These are phyloP conservation scores for Polyommatus iphigenia DNA, from an alignment of 2,888 invertebrate species.

Conservation along the genomic window DNA sequence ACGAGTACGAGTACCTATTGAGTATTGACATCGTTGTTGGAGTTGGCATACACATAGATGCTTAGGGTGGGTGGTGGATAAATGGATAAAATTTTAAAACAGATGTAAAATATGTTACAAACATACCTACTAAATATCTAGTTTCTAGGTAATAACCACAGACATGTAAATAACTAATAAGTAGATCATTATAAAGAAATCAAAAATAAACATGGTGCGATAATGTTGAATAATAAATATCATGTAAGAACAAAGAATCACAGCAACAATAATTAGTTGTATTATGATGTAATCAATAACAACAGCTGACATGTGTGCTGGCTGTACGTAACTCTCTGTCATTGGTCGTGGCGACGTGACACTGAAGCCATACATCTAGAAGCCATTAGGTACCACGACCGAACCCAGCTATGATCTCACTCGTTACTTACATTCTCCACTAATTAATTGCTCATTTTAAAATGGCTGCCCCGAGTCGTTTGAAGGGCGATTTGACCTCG, in stretches of 20 bases:
- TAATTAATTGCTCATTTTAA: conserved; percentile 39
- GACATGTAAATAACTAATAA: no score
- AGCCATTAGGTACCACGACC: not conserved
- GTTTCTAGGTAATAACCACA: no score
- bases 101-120: no score
- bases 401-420: conserved; percentile 22
- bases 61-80: not conserved
- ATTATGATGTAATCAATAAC: conserved; percentile 8
- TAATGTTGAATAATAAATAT: not conserved
- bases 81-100: no score
- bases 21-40: no score
- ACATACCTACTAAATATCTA: no score
- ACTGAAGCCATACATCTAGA: not conserved
- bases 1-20: no score
- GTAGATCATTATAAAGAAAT: not conserved
- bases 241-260: not conserved
- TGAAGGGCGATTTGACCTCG: conserved; percentile 42
- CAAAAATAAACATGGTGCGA: not conserved
- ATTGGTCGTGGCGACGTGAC: not conserved
- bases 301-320: not conserved
- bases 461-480: conserved; percentile 39
- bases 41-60: not conserved
- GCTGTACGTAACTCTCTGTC: not conserved
- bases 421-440: conserved; percentile 35
- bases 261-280: not conserved